Conservation (phyloP, 2,113 vertebrate genomes). For the Aegotheles bennettii region DNA sequence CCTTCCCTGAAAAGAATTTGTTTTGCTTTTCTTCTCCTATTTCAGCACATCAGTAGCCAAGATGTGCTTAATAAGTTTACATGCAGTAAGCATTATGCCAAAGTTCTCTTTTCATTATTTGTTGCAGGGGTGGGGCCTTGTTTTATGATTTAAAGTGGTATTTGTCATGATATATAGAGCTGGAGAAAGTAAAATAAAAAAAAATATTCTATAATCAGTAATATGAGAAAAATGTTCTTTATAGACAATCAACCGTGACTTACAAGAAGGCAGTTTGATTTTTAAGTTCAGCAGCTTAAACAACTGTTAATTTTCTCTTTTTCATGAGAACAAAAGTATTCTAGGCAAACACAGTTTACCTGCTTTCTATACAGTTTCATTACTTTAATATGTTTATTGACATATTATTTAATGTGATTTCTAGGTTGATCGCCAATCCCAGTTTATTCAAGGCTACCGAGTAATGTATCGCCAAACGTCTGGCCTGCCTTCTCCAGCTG, state of each 20-base stretch:
- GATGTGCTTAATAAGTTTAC: slow-evolving; percentile 16
- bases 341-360: neutral
- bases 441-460: slow-evolving; percentile 97
- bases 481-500: slow-evolving; percentile 79
- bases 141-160: slow-evolving; percentile 4
- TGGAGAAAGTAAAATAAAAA: neutral
- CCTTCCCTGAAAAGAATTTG: neutral
- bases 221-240: neutral
- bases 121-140: neutral
- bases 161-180: neutral
- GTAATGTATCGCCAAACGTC: slow-evolving; percentile 92
- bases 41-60: slow-evolving; percentile 49
- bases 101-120: neutral
- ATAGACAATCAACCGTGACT: neutral
- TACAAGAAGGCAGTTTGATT: neutral
- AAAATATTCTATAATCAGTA: neutral
- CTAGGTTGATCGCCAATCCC: slow-evolving; percentile 95
- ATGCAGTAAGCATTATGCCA: neutral
- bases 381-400: neutral
- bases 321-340: neutral
- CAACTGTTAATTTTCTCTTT: neutral
- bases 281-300: neutral
- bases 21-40: slow-evolving; percentile 23
- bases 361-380: neutral
- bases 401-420: neutral